These are phyloP conservation scores for Maconellicoccus hirsutus DNA, from an alignment of 1,140 invertebrate species.

Conservation along the genomic window DNA sequence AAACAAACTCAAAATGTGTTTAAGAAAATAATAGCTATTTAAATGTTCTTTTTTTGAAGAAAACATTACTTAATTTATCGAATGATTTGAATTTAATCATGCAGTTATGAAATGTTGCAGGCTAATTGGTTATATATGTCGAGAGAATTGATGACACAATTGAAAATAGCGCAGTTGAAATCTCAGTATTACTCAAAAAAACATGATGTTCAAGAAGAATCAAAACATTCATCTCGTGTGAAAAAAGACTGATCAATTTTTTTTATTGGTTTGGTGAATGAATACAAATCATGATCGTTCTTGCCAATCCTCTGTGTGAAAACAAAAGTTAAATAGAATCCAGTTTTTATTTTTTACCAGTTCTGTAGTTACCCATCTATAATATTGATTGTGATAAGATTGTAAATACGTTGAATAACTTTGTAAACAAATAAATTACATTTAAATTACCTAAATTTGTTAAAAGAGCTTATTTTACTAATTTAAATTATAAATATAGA, in stretches of 20 bases:
- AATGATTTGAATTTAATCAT: slow-evolving; percentile 18
- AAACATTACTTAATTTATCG: background rate
- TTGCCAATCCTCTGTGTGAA: background rate
- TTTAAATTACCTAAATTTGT: too few species aligned
- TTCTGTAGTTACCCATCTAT: background rate
- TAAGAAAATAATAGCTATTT: too few species aligned
- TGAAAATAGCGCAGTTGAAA: slow-evolving; percentile 63
- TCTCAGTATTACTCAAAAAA: slow-evolving; percentile 28
- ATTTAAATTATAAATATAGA: too few species aligned
- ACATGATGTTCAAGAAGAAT: background rate
- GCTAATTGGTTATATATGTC: slow-evolving; percentile 76
- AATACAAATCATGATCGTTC: background rate
- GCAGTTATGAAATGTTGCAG: too few species aligned
- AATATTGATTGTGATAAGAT: background rate
- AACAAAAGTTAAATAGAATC: background rate
- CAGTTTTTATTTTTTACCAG: background rate
- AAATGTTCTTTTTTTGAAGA: too few species aligned
- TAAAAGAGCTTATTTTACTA: too few species aligned
- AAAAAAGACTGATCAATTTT: slow-evolving; percentile 9
- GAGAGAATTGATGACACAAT: slow-evolving; percentile 66
- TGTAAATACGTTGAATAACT: too few species aligned
- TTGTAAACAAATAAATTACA: too few species aligned
- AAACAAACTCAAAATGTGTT: background rate
- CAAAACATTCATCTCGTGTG: background rate
- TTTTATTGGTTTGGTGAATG: background rate